Percentiles rank a stretch among this genome's conserved stretches.
These are phyloP conservation scores for Trichechus manatus DNA, from an alignment of 2,113 vertebrate genomes.

Conservation along the genomic window DNA sequence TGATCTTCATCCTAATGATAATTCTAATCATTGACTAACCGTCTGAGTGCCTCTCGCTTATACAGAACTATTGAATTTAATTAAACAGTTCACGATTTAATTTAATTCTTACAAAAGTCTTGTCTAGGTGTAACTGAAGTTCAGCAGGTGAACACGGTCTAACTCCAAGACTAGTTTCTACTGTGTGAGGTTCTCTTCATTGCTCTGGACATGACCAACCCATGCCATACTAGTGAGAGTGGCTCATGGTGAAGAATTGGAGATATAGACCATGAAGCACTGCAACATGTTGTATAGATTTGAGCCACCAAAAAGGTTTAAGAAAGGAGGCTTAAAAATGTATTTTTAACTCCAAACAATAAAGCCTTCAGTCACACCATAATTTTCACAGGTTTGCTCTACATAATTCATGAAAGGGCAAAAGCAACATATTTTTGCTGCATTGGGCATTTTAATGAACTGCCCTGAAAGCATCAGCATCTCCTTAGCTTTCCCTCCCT, in stretches of 20 bases:
- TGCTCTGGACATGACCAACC: background rate
- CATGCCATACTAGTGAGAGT: background rate
- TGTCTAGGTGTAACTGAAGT: background rate
- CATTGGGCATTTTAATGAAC: constrained; percentile 72
- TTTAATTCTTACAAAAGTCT: background rate
- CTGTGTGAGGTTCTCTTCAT: background rate
- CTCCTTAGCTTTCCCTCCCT: constrained; percentile 56
- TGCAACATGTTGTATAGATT: background rate
- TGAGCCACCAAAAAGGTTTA: background rate
- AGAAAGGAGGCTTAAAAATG: constrained; percentile 4
- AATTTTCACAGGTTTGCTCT: constrained; percentile 62
- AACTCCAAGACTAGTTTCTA: constrained; percentile 3
- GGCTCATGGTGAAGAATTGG: background rate
- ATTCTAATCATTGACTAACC: background rate
- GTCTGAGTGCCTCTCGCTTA: background rate
- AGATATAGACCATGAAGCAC: background rate
- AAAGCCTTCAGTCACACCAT: constrained; percentile 21
- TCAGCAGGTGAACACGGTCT: background rate
- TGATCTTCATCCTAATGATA: background rate
- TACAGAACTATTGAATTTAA: background rate
- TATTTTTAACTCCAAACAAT: constrained; percentile 9
- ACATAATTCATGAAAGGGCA: constrained; percentile 62
- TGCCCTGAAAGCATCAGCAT: constrained; percentile 47
- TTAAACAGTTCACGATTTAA: background rate
- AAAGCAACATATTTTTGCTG: constrained; percentile 59